A percentile compares a stretch with the other conserved stretches of the same genome.
Evolutionary conservation across 2,113 vertebrate genomes (phyloP).

Genomic region (Spea bombifrons): DNA sequence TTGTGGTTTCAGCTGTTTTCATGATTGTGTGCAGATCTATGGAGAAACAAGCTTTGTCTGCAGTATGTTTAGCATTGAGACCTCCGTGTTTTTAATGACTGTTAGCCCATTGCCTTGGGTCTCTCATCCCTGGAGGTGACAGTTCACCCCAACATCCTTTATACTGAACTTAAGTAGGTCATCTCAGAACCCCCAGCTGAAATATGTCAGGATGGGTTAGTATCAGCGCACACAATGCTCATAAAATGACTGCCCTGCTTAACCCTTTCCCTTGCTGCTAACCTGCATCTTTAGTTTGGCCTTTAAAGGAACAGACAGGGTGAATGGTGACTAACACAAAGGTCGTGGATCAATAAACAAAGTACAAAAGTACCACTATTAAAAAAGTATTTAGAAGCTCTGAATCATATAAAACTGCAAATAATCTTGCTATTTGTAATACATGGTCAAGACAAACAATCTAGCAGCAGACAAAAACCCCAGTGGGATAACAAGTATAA

Average conservation of each 20-base stretch:
- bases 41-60: background rate
- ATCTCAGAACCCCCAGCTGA: slow-evolving; percentile 43
- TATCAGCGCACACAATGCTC: slow-evolving; percentile 31
- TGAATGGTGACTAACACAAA: background rate
- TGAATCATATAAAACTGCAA: too few species aligned
- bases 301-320: background rate
- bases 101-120: slow-evolving; percentile 14
- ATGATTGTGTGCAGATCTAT: too few species aligned
- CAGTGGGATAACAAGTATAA: too few species aligned
- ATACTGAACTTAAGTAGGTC: slow-evolving; percentile 42
- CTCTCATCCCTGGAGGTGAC: slow-evolving; percentile 26
- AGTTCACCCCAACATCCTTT: slow-evolving; percentile 25
- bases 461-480: too few species aligned
- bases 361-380: too few species aligned
- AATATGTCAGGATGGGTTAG: slow-evolving; percentile 43
- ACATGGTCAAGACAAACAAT: too few species aligned
- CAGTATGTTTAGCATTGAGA: slow-evolving; percentile 12
- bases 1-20: too few species aligned
- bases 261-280: slow-evolving; percentile 3
- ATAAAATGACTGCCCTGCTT: slow-evolving; percentile 30
- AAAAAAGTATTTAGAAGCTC: too few species aligned
- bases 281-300: background rate
- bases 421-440: too few species aligned
- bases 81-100: slow-evolving; percentile 22
- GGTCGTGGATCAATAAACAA: too few species aligned